phyloP scores from a whole-genome alignment of 2,113 vertebrate genomes.

The Saguinus midas region DNA sequence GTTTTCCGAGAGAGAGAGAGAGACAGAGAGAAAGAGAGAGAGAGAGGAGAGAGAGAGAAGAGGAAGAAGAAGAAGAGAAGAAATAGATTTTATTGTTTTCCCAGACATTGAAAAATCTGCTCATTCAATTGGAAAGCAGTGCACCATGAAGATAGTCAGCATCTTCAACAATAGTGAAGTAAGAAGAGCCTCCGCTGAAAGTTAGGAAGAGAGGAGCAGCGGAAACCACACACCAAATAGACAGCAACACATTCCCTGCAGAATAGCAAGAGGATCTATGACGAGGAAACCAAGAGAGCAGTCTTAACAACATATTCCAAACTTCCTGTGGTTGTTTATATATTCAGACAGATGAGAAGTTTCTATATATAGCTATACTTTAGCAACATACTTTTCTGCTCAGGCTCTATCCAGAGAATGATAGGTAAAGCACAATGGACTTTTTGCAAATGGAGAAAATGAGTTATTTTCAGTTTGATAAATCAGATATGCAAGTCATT shows the following conservation, averaged over 20 bases:
- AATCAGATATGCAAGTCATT: slow-evolving; percentile 21
- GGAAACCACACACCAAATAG: slow-evolving; percentile 38
- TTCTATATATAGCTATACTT: slow-evolving; percentile 67
- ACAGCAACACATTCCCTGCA: slow-evolving; percentile 48
- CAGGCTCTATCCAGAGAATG: slow-evolving; percentile 36
- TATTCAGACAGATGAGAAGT: slow-evolving; percentile 74
- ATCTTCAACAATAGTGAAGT: slow-evolving; percentile 9
- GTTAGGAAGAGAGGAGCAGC: not conserved
- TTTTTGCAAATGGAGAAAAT: slow-evolving; percentile 37
- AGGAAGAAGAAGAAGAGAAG: too few species aligned
- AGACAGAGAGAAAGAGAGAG: too few species aligned
- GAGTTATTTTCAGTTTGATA: not conserved
- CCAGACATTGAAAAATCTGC: not conserved
- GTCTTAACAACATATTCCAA: slow-evolving; percentile 77
- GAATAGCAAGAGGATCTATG: slow-evolving; percentile 64
- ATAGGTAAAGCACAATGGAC: slow-evolving; percentile 44
- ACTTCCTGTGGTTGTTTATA: slow-evolving; percentile 85
- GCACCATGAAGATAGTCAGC: not conserved
- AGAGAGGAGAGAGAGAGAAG: too few species aligned
- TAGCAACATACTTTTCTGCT: slow-evolving; percentile 66
- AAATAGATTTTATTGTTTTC: not conserved
- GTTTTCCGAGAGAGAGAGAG: too few species aligned
- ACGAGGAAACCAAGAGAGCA: slow-evolving; percentile 68
- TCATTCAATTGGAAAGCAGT: not conserved
- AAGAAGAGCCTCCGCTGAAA: slow-evolving; percentile 18